Percentiles rank a stretch among this genome's conserved stretches.
Conservation (phyloP, 1,140 invertebrate genomes). For the Sminthurides bifidus region DNA sequence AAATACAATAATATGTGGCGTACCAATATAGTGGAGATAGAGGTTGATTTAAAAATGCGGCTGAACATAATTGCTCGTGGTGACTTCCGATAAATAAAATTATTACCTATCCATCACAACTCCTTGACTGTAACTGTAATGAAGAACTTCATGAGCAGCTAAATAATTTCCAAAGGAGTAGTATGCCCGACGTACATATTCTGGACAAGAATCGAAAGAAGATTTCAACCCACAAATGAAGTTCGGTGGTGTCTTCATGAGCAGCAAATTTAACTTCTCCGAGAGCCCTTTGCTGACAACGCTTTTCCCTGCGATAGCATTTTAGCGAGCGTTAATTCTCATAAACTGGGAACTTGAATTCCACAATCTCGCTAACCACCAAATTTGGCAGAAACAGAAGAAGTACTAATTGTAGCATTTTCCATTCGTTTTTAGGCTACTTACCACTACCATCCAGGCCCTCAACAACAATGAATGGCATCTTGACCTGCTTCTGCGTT, state of each 20-base stretch:
- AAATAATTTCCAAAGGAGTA: slow-evolving; percentile 31
- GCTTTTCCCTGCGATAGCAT: slow-evolving; percentile 23
- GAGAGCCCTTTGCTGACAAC: slow-evolving; percentile 24
- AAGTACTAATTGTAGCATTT: too few species aligned
- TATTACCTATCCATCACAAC: slow-evolving; percentile 28
- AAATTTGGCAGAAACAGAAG: too few species aligned
- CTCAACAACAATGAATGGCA: slow-evolving; percentile 28
- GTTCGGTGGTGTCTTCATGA: slow-evolving; percentile 23
- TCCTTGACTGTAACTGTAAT: slow-evolving; percentile 20
- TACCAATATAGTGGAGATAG: background rate
- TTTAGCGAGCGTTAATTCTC: too few species aligned
- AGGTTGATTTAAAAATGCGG: background rate
- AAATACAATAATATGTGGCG: background rate
- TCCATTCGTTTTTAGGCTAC: background rate
- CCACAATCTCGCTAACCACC: too few species aligned
- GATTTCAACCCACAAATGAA: slow-evolving; percentile 24
- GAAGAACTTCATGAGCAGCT: slow-evolving; percentile 19
- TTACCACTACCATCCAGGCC: slow-evolving; percentile 29
- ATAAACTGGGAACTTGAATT: too few species aligned
- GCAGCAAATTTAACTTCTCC: slow-evolving; percentile 8
- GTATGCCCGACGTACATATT: slow-evolving; percentile 21
- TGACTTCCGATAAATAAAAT: background rate
- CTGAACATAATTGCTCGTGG: background rate
- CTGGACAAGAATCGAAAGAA: slow-evolving; percentile 24
- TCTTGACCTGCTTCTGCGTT: slow-evolving; percentile 21